These are phyloP conservation scores for Coleophora flavipennella DNA, from an alignment of 2,888 invertebrate genomes.

Conservation along the genomic window DNA sequence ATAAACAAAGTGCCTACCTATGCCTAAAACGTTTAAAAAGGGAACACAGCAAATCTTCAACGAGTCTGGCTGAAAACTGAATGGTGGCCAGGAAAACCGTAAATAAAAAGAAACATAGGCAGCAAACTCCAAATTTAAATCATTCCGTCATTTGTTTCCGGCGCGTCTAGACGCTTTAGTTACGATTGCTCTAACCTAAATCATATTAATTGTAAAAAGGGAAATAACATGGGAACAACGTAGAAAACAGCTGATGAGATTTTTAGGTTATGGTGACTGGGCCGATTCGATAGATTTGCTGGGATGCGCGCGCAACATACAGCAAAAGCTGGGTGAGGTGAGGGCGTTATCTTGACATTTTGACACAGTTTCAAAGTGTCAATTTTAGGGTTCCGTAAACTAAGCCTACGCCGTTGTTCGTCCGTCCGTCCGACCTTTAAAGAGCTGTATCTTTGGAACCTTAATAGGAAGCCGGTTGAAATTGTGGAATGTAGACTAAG, in stretches of 20 bases:
- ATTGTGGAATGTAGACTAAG: too few relatives aligned
- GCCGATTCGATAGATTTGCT: conserved; percentile 51
- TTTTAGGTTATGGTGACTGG: conserved; percentile 66
- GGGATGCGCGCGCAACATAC: conserved; percentile 59
- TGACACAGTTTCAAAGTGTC: conserved; percentile 25
- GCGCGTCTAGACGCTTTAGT: conserved; percentile 35
- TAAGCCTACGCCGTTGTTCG: background rate
- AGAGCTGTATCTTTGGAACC: too few relatives aligned
- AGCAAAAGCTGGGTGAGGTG: conserved; percentile 21
- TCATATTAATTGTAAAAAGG: conserved; percentile 23
- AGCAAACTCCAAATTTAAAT: conserved; percentile 61
- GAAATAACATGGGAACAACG: conserved; percentile 11
- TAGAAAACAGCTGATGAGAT: conserved; percentile 62
- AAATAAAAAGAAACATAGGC: conserved; percentile 46
- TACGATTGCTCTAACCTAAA: conserved; percentile 14
- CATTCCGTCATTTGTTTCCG: conserved; percentile 52
- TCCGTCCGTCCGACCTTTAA: too few relatives aligned
- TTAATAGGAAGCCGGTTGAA: too few relatives aligned
- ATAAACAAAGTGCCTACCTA: background rate
- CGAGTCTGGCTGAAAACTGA: conserved; percentile 54
- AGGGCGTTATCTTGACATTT: conserved; percentile 35
- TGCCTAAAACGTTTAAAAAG: conserved; percentile 15
- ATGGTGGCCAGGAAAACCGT: conserved; percentile 57
- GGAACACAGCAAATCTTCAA: conserved; percentile 33
- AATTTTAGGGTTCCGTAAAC: background rate